A percentile compares a stretch with the other conserved stretches of the same genome.
Evolutionary conservation across 2,888 invertebrate genomes (phyloP).

Genomic region (Trichogramma dendrolimi): DNA sequence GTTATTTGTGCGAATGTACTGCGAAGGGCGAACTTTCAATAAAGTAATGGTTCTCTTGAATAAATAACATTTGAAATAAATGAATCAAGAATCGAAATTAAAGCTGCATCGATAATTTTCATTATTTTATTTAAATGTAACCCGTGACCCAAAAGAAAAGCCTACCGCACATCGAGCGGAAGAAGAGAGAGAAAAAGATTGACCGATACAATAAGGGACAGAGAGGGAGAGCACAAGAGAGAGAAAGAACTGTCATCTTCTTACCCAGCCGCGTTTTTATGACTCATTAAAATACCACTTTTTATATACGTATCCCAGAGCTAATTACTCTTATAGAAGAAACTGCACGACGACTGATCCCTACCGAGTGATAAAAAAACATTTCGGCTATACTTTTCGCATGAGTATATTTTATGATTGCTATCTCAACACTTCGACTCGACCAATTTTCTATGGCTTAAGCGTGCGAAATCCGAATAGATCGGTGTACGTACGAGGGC

Average conservation of each 20-base stretch:
- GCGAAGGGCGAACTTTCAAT: conserved; percentile 2
- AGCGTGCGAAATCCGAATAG: no score
- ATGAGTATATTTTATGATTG: no score
- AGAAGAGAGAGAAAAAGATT: neutral
- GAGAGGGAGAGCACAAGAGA: conserved; percentile 7
- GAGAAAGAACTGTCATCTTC: conserved; percentile 32
- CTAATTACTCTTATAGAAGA: no score
- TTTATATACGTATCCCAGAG: conserved; percentile 41
- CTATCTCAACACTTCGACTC: no score
- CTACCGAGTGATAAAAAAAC: conserved; percentile 16
- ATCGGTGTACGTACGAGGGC: no score
- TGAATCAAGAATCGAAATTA: conserved; percentile 11
- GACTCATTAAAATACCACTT: conserved; percentile 48
- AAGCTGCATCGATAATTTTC: no score
- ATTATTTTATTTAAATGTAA: no score
- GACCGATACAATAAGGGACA: neutral
- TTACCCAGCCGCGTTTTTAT: conserved; percentile 36
- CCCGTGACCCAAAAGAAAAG: no score
- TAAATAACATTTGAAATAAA: neutral
- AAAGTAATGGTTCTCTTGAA: neutral
- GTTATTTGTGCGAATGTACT: no score
- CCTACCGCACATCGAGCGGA: neutral
- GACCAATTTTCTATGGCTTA: no score
- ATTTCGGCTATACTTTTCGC: conserved; percentile 21
- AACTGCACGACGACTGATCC: no score